phyloP scores from a whole-genome alignment of 2,797 vertebrate genomes.

The Lagodon rhomboides region DNA sequence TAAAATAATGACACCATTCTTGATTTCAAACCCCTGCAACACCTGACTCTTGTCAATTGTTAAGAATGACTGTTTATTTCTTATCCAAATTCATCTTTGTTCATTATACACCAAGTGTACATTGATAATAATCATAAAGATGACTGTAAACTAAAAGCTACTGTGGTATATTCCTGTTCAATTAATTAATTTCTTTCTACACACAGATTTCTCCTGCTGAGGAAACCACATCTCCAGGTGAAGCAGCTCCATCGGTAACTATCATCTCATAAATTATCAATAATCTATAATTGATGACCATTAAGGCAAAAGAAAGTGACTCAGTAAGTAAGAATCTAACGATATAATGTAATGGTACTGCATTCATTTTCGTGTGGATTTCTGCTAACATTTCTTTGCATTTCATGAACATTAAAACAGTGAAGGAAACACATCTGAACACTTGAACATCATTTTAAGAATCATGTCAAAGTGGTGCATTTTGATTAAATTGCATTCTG shows the following conservation, averaged over 20 bases:
- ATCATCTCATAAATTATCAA: background rate
- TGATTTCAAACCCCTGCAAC: no score
- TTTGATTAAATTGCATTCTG: no score
- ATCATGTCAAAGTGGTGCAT: no score
- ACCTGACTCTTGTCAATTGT: no score
- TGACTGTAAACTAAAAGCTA: background rate
- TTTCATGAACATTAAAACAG: no score
- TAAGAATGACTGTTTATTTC: background rate
- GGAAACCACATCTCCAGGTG: slow-evolving; percentile 52
- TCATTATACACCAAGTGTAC: background rate
- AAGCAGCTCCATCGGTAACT: slow-evolving; percentile 68
- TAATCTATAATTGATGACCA: background rate
- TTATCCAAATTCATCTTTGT: background rate
- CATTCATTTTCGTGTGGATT: no score
- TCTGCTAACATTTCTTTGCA: no score
- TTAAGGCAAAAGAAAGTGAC: background rate
- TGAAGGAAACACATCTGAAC: no score
- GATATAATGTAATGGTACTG: no score
- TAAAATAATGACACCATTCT: no score
- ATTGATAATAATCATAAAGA: background rate
- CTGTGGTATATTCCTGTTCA: background rate
- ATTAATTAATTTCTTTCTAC: slow-evolving; percentile 22
- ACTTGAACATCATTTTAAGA: no score
- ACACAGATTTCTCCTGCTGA: slow-evolving; percentile 58
- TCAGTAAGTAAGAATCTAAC: background rate